These are phyloP conservation scores for Dunckerocampus dactyliophorus DNA, from an alignment of 2,113 vertebrate genomes.

Conservation along the genomic window DNA sequence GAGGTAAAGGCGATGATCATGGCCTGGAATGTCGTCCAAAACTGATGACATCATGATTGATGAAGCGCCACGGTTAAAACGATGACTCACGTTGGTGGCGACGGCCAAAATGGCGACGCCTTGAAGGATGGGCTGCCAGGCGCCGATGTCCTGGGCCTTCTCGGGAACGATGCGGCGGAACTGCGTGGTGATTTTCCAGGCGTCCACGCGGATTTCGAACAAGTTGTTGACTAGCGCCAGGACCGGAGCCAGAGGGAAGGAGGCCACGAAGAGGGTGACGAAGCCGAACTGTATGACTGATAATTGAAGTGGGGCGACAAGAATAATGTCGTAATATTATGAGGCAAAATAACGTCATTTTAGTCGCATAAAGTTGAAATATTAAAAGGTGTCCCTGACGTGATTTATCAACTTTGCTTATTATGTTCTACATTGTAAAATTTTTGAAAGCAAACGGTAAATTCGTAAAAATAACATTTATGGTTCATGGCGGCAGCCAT, in stretches of 20 bases:
- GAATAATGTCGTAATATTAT: not conserved
- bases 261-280: constrained; percentile 92
- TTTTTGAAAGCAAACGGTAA: too few species aligned
- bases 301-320: not conserved
- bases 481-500: too few species aligned
- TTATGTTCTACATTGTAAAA: too few species aligned
- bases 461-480: too few species aligned
- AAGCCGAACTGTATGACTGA: constrained; percentile 96
- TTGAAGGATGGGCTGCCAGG: constrained; percentile 94
- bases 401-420: too few species aligned
- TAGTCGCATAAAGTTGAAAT: too few species aligned
- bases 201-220: constrained; percentile 88
- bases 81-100: constrained; percentile 82
- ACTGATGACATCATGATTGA: not conserved
- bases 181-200: constrained; percentile 91
- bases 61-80: too few species aligned
- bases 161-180: constrained; percentile 85
- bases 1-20: constrained; percentile 95
- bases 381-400: too few species aligned
- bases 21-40: constrained; percentile 66
- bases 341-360: too few species aligned
- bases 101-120: constrained; percentile 87
- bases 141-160: constrained; percentile 87
- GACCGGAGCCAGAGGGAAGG: constrained; percentile 90
- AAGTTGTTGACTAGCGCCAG: constrained; percentile 91